Base-by-base conservation (phyloP, 1,140 invertebrate genomes). In the Hypothenemus hampei region DNA sequence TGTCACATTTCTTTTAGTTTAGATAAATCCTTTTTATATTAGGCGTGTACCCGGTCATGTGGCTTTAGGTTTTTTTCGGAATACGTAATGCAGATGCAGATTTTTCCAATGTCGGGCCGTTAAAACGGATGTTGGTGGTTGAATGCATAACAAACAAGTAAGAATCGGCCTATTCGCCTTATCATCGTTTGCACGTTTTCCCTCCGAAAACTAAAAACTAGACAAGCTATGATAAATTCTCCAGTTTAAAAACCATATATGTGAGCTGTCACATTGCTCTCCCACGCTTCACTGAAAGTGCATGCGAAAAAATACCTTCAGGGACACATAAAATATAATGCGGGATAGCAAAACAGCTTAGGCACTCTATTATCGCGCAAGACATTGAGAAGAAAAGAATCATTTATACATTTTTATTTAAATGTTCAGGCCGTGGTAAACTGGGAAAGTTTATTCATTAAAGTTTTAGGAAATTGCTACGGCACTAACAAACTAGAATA, bases 21-120 rank as follows among this genome's bases (percentile, higher is more conserved):
- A 49, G 40, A 63, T 57, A 63, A 66, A 66, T 66, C 63, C 58
- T 54, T n/a, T 65, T 66, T 65, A 64, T 65, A 63, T 58, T 64
- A 61, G 56, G 48, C 49, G 61, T 54, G 63, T 59, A 66, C 57
- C 60, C 55, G 43, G 59, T 52, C 65, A 66, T 65, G 60, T 66
- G 65, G 59, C 48, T 48, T 39, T 51, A 58, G 60, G 63, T 63
- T 68, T 66, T n/a, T n/a, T 68, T 45, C 29, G 51, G 59, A 65
- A 65, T 66, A 62, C 63, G 65, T 67, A 67, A 67, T 65, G 62
- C 59, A 67, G 60, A 63, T 58, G n/a, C n/a, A n/a, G n/a, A n/a
- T n/a, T 53, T 46, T 58, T 60, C 56, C 56, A 60, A 53, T 63
- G 63, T 50, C 57, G 64, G 64, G 64, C 57, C 59, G 57, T 50